A percentile compares a stretch with the other conserved stretches of the same genome.
phyloP scores from a whole-genome alignment of 2,797 vertebrate genomes.

The Clarias platycephalus region DNA sequence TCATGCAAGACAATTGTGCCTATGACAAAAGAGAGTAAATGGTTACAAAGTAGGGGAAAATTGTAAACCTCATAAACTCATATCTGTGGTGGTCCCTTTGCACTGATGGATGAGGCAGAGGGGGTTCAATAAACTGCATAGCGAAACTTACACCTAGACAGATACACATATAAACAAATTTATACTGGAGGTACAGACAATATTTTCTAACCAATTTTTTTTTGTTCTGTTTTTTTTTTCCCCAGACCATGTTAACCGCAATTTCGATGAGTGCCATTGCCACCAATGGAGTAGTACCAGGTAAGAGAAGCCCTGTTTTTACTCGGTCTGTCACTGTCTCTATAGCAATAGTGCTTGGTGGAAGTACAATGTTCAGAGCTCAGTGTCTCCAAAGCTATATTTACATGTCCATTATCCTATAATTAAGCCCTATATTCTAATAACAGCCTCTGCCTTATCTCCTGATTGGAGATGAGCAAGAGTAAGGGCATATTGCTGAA shows the following conservation, averaged over 20 bases:
- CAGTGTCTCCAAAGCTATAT: constrained; percentile 61
- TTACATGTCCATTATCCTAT: constrained; percentile 55
- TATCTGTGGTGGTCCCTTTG: neutral
- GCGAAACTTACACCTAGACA: neutral
- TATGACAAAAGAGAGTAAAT: neutral
- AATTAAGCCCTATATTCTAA: constrained; percentile 59
- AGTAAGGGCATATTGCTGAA: constrained; percentile 69
- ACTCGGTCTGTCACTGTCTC: constrained; percentile 48
- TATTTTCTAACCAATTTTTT: constrained; percentile 55
- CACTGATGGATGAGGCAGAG: neutral
- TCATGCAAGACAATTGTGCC: no score
- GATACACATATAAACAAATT: neutral
- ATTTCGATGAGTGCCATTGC: constrained; percentile 99
- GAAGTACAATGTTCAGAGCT: constrained; percentile 55
- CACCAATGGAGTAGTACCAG: constrained; percentile 98
- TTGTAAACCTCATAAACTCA: neutral
- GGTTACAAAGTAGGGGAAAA: neutral
- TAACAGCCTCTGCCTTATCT: constrained; percentile 61
- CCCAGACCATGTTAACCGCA: constrained; percentile 97
- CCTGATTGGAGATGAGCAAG: constrained; percentile 55
- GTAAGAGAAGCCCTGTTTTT: constrained; percentile 70
- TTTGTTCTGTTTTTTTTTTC: constrained; percentile 42
- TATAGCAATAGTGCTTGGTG: constrained; percentile 64
- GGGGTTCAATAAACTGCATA: neutral
- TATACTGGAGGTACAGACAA: neutral